These are phyloP conservation scores for Oikopleura dioica DNA, from an alignment of 23 tunicate species.

Conservation along the genomic window DNA sequence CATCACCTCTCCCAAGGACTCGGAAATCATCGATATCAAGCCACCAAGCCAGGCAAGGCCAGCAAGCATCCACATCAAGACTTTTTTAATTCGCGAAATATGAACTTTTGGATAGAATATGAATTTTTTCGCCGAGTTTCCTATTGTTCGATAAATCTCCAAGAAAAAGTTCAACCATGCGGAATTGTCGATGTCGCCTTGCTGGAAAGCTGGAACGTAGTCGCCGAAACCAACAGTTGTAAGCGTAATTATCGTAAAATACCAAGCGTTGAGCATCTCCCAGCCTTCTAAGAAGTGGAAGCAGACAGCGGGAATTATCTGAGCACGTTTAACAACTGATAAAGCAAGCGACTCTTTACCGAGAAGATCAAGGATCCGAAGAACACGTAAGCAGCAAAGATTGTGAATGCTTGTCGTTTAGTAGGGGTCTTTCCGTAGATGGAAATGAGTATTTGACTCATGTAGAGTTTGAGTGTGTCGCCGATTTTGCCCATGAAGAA, in stretches of 20 bases:
- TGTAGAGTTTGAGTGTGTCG: slow-evolving; percentile 1
- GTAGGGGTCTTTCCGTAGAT: not conserved
- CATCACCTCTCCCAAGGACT: not conserved
- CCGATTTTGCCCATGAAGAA: slow-evolving; percentile 12
- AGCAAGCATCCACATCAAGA: slow-evolving; percentile 11
- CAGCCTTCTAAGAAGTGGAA: not conserved
- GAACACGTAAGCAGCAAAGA: not conserved
- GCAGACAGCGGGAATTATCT: not conserved
- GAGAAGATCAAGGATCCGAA: too few species aligned
- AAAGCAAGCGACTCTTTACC: too few species aligned
- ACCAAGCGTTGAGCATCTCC: not conserved
- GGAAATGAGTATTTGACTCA: not conserved
- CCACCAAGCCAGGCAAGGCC: slow-evolving; percentile 8
- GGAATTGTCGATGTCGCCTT: not conserved
- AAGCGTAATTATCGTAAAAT: not conserved
- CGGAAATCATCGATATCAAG: slow-evolving; percentile 7
- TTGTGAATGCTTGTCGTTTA: not conserved
- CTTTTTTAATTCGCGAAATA: too few species aligned
- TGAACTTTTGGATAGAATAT: too few species aligned
- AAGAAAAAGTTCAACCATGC: slow-evolving; percentile 3
- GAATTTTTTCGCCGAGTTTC: too few species aligned
- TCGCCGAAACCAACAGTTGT: slow-evolving; percentile 13
- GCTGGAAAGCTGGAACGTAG: not conserved
- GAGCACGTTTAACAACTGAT: not conserved
- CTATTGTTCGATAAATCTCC: slow-evolving; percentile 4